phyloP scores from a whole-genome alignment of 1,140 invertebrate genomes.

The Maconellicoccus hirsutus region DNA sequence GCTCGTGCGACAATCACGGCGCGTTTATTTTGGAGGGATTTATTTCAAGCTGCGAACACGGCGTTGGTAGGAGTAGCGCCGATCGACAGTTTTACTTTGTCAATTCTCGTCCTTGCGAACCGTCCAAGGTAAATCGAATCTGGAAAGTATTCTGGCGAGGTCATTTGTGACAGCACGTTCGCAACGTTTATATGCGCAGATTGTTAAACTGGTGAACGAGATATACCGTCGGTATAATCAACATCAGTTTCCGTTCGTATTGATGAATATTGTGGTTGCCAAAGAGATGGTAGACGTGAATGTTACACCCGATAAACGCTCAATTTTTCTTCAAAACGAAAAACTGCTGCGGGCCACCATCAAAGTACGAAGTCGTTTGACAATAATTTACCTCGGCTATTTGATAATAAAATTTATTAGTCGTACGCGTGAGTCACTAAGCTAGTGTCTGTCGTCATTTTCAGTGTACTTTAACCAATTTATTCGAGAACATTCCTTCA shows the following conservation, averaged over 20 bases:
- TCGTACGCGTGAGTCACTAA: too few relatives aligned
- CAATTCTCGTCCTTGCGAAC: slow-evolving; percentile 86
- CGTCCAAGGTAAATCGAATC: slow-evolving; percentile 48
- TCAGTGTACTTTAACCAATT: slow-evolving; percentile 45
- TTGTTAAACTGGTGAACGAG: slow-evolving; percentile 73
- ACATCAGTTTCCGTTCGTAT: slow-evolving; percentile 87
- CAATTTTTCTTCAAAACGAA: slow-evolving; percentile 80
- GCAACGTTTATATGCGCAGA: neutral
- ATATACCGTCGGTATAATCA: slow-evolving; percentile 81
- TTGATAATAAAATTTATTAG: neutral
- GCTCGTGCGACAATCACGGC: slow-evolving; percentile 11
- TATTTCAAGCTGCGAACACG: slow-evolving; percentile 77
- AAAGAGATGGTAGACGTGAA: slow-evolving; percentile 76
- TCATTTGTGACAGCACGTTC: neutral
- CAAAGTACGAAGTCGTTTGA: slow-evolving; percentile 40
- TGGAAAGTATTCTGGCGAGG: too few relatives aligned
- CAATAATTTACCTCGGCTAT: neutral
- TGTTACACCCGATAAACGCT: slow-evolving; percentile 94
- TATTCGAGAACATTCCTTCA: slow-evolving; percentile 56
- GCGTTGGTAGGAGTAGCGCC: slow-evolving; percentile 62
- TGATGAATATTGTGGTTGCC: slow-evolving; percentile 66
- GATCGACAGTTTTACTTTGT: slow-evolving; percentile 93
- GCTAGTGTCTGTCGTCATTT: slow-evolving; percentile 19
- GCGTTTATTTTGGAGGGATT: slow-evolving; percentile 50
- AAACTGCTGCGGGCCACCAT: slow-evolving; percentile 61